Evolutionary conservation across 2,888 invertebrate genomes (phyloP).

Genomic region (Catonia carolina): DNA sequence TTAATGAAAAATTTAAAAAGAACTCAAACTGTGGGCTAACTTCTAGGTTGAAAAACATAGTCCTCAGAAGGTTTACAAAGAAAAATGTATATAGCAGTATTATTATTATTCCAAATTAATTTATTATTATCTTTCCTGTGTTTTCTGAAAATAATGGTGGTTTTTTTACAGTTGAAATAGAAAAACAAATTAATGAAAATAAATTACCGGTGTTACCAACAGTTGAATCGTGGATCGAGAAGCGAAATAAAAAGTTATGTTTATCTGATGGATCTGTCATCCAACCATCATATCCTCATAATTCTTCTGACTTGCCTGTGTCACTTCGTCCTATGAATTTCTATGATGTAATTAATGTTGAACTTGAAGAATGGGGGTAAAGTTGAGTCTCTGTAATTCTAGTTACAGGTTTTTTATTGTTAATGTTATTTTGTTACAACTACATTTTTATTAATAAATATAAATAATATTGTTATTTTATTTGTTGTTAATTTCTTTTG

Average conservation of each 20-base stretch:
- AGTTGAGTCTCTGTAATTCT: background rate
- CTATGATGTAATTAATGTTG: constrained; percentile 47
- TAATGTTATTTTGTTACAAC: too few relatives aligned
- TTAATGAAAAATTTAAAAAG: too few relatives aligned
- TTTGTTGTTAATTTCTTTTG: too few relatives aligned
- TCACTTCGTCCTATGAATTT: constrained; percentile 52
- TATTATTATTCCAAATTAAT: too few relatives aligned
- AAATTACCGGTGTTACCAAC: constrained; percentile 38
- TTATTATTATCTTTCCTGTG: background rate
- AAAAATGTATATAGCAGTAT: too few relatives aligned
- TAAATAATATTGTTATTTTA: too few relatives aligned
- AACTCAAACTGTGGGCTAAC: too few relatives aligned
- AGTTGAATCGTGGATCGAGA: constrained; percentile 42
- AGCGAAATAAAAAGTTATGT: constrained; percentile 38
- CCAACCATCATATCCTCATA: constrained; percentile 41
- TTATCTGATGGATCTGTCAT: constrained; percentile 26
- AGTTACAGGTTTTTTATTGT: too few relatives aligned
- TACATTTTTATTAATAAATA: too few relatives aligned
- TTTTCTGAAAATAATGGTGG: too few relatives aligned
- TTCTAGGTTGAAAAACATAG: too few relatives aligned
- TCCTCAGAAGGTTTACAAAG: too few relatives aligned
- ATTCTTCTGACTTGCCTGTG: constrained; percentile 47
- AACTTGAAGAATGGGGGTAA: constrained; percentile 53
- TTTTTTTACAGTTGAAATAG: constrained; percentile 13
- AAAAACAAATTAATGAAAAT: constrained; percentile 6